These are phyloP conservation scores for Erebia palarica DNA, from an alignment of 2,888 invertebrate species.

Conservation along the genomic window DNA sequence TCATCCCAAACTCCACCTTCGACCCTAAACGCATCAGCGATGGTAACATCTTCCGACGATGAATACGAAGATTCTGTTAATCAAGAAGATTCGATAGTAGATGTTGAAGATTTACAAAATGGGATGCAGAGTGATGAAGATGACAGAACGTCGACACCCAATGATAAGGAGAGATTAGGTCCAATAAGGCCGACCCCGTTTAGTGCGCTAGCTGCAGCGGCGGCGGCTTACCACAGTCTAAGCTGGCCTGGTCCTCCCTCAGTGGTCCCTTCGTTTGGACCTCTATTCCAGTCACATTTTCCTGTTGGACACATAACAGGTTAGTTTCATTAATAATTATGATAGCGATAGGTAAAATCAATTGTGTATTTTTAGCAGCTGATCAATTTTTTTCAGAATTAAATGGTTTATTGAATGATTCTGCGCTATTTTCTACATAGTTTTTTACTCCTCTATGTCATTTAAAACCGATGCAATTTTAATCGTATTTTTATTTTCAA, in stretches of 20 bases:
- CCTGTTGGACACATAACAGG: slow-evolving; percentile 76
- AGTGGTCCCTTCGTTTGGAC: slow-evolving; percentile 84
- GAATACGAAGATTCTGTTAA: slow-evolving; percentile 87
- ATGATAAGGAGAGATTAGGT: slow-evolving; percentile 72
- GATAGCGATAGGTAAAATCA: not conserved
- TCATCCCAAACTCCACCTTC: slow-evolving; percentile 75
- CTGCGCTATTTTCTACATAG: too few relatives aligned
- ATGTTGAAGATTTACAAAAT: slow-evolving; percentile 89
- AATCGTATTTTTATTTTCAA: too few relatives aligned
- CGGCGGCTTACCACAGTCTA: slow-evolving; percentile 85
- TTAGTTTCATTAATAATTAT: slow-evolving; percentile 47
- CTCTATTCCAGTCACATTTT: slow-evolving; percentile 86
- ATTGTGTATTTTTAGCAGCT: not conserved
- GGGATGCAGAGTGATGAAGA: slow-evolving; percentile 78
- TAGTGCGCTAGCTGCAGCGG: slow-evolving; percentile 85
- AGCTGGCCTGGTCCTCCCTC: slow-evolving; percentile 81
- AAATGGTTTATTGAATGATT: not conserved
- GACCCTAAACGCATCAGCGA: slow-evolving; percentile 75
- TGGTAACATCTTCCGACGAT: slow-evolving; percentile 81
- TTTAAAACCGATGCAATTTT: not conserved
- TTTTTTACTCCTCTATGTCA: too few relatives aligned
- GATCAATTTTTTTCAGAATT: not conserved
- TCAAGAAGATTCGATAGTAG: slow-evolving; percentile 87
- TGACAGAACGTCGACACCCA: slow-evolving; percentile 58
- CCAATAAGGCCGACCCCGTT: slow-evolving; percentile 90